A percentile compares a stretch with the other conserved stretches of the same genome.
Evolutionary conservation across 2,113 vertebrate species (phyloP).

Genomic region (Sakesphorus luctuosus): DNA sequence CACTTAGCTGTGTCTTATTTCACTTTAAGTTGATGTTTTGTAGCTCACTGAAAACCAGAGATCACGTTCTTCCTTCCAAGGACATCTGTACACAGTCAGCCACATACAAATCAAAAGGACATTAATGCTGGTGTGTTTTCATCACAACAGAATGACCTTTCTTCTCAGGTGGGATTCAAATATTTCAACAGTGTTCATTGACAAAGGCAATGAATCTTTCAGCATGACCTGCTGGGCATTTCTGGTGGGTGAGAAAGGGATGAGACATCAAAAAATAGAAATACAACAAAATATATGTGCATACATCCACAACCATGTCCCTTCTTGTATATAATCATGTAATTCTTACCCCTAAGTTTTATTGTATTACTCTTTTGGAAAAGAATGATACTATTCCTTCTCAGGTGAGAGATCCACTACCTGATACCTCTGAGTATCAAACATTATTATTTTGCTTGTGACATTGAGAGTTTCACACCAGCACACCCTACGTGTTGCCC

Average conservation of each 20-base stretch:
- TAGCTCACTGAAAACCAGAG: not conserved
- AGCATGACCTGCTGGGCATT: not conserved
- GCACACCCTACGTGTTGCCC: not conserved
- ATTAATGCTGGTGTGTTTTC: not conserved
- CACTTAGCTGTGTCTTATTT: not conserved
- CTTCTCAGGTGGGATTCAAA: not conserved
- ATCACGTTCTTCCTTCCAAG: not conserved
- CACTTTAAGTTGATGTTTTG: not conserved
- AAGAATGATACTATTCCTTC: not conserved
- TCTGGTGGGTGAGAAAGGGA: not conserved
- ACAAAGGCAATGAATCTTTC: not conserved
- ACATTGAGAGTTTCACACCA: not conserved
- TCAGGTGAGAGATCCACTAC: not conserved
- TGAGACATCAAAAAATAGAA: not conserved
- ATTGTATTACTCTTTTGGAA: not conserved
- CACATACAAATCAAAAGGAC: not conserved
- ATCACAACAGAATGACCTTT: not conserved
- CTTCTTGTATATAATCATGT: accelerated
- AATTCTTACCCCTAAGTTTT: not conserved
- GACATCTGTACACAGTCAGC: not conserved
- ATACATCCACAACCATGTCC: not conserved
- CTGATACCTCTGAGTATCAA: not conserved
- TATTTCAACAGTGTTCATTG: not conserved
- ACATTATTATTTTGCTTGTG: not conserved
- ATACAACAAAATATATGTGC: not conserved